Evolutionary conservation across 2,113 vertebrate species (phyloP).

Genomic region (Accipiter cooperii): DNA sequence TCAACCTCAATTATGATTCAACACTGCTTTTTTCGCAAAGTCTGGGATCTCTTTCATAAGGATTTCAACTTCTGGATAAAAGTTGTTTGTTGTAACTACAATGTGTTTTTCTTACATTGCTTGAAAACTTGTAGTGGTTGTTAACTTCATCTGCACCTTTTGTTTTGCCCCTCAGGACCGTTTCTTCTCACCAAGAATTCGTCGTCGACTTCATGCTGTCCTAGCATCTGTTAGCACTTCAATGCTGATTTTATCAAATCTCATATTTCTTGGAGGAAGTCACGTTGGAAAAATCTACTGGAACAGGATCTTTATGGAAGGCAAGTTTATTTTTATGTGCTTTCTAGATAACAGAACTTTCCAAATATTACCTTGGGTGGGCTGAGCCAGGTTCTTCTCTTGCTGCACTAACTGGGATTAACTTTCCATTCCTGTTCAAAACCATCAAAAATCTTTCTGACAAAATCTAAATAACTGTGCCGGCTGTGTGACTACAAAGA

Average conservation of each 20-base stretch:
- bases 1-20: neutral
- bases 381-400: neutral
- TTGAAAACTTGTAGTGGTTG: neutral
- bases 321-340: conserved; percentile 64
- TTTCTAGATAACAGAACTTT: neutral
- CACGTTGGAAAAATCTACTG: conserved; percentile 90
- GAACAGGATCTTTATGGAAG: conserved; percentile 89
- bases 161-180: conserved; percentile 68
- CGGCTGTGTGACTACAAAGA: neutral
- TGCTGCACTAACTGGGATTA: neutral
- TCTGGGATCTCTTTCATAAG: neutral
- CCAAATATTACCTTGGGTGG: neutral
- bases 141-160: neutral
- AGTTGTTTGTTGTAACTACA: neutral
- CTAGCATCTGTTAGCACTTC: conserved; percentile 87
- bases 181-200: conserved; percentile 74
- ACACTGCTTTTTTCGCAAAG: neutral
- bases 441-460: neutral
- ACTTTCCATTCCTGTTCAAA: neutral
- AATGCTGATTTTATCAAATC: conserved; percentile 94
- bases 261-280: conserved; percentile 92
- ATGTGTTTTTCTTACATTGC: neutral
- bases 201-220: conserved; percentile 81
- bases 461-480: neutral
- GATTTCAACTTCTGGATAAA: neutral